Evolutionary conservation across 2,888 invertebrate genomes (phyloP), one percentile per base, ranked within the genome.

Genomic region (Coleophora flavipennella): DNA sequence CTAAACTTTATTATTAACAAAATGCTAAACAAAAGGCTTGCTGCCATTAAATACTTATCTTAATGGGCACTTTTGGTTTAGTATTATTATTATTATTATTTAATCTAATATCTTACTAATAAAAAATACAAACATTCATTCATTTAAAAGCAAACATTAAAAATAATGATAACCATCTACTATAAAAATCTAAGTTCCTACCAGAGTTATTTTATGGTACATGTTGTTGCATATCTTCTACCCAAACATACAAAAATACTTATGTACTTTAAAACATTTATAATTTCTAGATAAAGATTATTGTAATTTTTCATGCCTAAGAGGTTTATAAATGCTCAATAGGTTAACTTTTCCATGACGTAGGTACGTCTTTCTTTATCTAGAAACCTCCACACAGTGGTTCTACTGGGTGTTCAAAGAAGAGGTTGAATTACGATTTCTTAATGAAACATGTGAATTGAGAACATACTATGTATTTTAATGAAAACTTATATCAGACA

Each of bases 41-140:
- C 66, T 67, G 65, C 50, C 65, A 68, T 73, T 75, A 75, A 78
- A 78, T 81, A 83, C 83, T 85, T 81, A 84, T 81, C 72, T 83
- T 83, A 84, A 84, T 83, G 85, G 85, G 85, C 85, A 85, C 85
- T 85, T 85, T 85, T 83, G 85, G 85, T 85, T 85, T 81, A 83
- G 70, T 83, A 4, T 4, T 79, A 38, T 77, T 73, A 75, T 76
- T 75, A 77, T 83, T 81, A 83, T 76, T 83, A 75, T 78, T 80
- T 75, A 36, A 79, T 62, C 78, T 79, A 78, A 74, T 77, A 78
- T 75, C 69, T 62, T 79, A 79, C 64, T 74, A 74, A 76, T 80
- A 70, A 79, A 78, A 77, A 78, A 76, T 77, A 80, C 72, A 79
- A 81, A 80, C 79, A 79, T 75, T 62, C 36, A 60, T 69, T 71